Evolutionary conservation across 2,888 invertebrate genomes (phyloP).

Genomic region (Drosophila phalerata): DNA sequence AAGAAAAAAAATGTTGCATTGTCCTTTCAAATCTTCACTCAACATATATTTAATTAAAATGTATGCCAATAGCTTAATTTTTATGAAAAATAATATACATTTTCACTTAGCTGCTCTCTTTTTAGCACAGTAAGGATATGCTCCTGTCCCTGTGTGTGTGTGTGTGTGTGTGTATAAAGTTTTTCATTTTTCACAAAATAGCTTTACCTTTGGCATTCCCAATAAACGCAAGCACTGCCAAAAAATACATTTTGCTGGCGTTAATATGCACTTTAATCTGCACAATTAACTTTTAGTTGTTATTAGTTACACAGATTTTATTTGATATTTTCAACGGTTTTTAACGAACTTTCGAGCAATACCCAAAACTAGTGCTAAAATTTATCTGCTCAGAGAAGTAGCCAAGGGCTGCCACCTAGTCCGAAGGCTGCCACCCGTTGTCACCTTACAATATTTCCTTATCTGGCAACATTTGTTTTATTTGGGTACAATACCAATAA

Average conservation of each 20-base stretch:
- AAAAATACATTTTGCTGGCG: conserved; percentile 81
- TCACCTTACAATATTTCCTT: no score
- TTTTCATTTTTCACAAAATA: conserved; percentile 59
- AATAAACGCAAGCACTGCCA: conserved; percentile 83
- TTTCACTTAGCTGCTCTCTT: conserved; percentile 59
- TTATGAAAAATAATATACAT: conserved; percentile 28
- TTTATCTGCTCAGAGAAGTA: conserved; percentile 17
- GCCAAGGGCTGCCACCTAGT: no score
- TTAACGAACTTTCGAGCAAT: conserved; percentile 72
- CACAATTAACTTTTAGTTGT: conserved; percentile 49
- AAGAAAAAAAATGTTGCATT: conserved; percentile 39
- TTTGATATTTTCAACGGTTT: conserved; percentile 71
- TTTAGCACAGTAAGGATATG: conserved; percentile 57
- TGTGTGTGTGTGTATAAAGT: conserved; percentile 66
- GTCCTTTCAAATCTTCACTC: conserved; percentile 8
- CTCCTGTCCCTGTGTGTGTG: conserved; percentile 60
- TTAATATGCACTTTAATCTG: conserved; percentile 53
- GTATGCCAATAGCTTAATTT: conserved; percentile 3
- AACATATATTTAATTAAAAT: conserved; percentile 12
- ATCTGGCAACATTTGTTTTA: no score
- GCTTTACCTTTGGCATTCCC: conserved; percentile 84
- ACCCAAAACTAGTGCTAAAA: conserved; percentile 69
- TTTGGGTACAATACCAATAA: no score
- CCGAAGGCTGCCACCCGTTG: no score
- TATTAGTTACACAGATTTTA: conserved; percentile 48